A percentile compares a stretch with the other conserved stretches of the same genome.
Evolutionary conservation across 2,797 vertebrate genomes (phyloP).

Genomic region (Sparus aurata): DNA sequence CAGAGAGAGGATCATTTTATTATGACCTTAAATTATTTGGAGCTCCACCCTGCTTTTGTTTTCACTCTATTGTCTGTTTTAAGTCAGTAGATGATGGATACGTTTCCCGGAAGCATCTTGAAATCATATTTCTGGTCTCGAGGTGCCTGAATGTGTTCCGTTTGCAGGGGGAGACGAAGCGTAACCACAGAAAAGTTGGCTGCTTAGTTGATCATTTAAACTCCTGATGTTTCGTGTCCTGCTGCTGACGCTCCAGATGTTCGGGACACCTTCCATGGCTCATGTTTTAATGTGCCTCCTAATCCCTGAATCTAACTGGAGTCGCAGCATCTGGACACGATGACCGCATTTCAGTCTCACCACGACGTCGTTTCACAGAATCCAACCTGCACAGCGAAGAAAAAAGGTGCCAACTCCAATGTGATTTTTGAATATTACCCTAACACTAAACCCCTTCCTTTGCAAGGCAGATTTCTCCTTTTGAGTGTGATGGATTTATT

Average conservation of each 20-base stretch:
- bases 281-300: slow-evolving; percentile 79
- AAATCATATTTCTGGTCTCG: slow-evolving; percentile 21
- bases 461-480: slow-evolving; percentile 52
- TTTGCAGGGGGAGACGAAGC: background rate
- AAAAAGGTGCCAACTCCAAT: slow-evolving; percentile 51
- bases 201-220: slow-evolving; percentile 1
- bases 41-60: slow-evolving; percentile 10
- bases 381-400: slow-evolving; percentile 29
- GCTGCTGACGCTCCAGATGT: slow-evolving; percentile 27
- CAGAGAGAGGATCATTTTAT: slow-evolving; percentile 53
- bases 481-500: slow-evolving; percentile 33
- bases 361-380: slow-evolving; percentile 52
- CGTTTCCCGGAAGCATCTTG: slow-evolving; percentile 21
- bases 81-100: slow-evolving; percentile 54
- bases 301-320: slow-evolving; percentile 55
- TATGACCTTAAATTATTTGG: slow-evolving; percentile 21
- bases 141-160: background rate
- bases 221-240: background rate
- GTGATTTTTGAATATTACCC: slow-evolving; percentile 22
- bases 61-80: slow-evolving; percentile 65
- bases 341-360: slow-evolving; percentile 13
- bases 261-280: slow-evolving; percentile 64
- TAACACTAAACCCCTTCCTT: slow-evolving; percentile 16
- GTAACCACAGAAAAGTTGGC: slow-evolving; percentile 30
- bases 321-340: background rate